Conservation (phyloP, 2,113 vertebrate species). For the Phalacrocorax pelagicus region DNA sequence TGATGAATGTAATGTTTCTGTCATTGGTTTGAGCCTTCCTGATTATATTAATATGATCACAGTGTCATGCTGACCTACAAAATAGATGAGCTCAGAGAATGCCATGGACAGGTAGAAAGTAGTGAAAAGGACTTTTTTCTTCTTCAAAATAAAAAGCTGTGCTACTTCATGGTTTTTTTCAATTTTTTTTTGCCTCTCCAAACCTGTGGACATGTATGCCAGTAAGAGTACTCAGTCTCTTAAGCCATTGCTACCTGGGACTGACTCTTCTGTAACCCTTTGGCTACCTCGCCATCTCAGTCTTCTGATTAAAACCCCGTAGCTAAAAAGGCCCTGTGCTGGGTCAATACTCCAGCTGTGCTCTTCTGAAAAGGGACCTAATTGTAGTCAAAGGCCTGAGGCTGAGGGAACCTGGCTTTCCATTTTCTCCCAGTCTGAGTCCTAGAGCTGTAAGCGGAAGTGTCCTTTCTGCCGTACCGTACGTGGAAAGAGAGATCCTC, state of each 20-base stretch:
- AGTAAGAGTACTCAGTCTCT: background rate
- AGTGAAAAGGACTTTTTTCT: background rate
- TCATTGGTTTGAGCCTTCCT: background rate
- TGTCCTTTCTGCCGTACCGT: background rate
- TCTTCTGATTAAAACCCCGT: background rate
- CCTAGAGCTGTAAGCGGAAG: background rate
- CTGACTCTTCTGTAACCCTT: background rate
- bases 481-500: background rate
- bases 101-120: background rate
- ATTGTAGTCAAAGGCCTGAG: accelerated
- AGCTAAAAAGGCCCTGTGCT: accelerated
- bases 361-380: background rate
- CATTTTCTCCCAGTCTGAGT: background rate
- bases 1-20: background rate
- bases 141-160: background rate
- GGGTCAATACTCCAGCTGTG: accelerated
- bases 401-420: background rate
- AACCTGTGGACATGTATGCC: background rate
- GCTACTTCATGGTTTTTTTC: background rate
- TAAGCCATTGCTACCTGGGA: accelerated
- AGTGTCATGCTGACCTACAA: background rate
- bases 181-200: background rate
- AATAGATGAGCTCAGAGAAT: background rate
- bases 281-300: background rate
- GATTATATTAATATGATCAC: background rate